Conservation (phyloP, 1,140 invertebrate species). For the Oscheius sp. region DNA sequence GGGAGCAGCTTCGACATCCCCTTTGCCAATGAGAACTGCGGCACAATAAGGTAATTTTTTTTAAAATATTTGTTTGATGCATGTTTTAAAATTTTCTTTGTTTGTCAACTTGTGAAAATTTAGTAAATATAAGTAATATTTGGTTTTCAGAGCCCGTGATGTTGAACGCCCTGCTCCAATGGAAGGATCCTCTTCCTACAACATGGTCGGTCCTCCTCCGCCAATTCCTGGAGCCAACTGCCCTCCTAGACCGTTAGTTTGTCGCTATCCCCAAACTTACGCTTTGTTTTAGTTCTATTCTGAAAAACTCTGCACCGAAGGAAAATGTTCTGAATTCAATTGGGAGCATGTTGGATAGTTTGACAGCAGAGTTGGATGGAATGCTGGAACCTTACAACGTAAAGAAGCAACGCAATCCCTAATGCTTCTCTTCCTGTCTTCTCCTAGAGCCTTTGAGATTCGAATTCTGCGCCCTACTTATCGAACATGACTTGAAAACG, state of each 20-base stretch:
- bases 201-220: background rate
- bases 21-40: slow-evolving; percentile 96
- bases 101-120: slow-evolving; percentile 11
- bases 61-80: slow-evolving; percentile 8
- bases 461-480: background rate
- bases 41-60: slow-evolving; percentile 75
- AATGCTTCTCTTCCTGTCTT: background rate
- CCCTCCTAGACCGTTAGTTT: background rate
- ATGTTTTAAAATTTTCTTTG: slow-evolving; percentile 4
- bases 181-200: background rate
- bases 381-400: slow-evolving; percentile 4
- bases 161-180: background rate
- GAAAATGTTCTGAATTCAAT: slow-evolving; percentile 10
- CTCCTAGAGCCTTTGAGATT: background rate
- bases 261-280: background rate
- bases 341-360: slow-evolving; percentile 5
- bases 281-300: background rate
- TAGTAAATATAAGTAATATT: background rate
- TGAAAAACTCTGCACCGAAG: background rate
- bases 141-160: background rate
- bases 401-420: background rate
- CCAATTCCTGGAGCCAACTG: background rate
- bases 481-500: background rate
- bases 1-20: slow-evolving; percentile 77
- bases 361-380: slow-evolving; percentile 9